Conservation (phyloP, 1,140 invertebrate species). For the Drosophila ohnishii region DNA sequence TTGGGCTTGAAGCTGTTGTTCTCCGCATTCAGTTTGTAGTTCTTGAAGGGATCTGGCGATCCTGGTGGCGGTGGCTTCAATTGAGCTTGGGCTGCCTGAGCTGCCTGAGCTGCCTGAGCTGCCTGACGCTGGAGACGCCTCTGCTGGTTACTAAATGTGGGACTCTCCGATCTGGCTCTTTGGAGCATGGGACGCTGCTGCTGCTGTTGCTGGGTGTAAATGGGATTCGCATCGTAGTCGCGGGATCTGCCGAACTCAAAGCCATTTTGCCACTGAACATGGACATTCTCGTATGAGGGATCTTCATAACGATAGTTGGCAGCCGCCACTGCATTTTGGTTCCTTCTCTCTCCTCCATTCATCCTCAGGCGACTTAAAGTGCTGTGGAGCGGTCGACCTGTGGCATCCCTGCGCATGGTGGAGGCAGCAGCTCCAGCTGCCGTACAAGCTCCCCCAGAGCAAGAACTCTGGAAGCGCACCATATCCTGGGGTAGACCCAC, state of each 20-base stretch:
- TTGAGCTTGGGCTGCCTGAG: conserved; percentile 45
- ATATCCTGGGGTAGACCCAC: conserved; percentile 70
- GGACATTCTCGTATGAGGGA: conserved; percentile 81
- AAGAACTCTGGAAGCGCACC: conserved; percentile 73
- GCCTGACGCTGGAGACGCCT: conserved; percentile 62
- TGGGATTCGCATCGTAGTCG: conserved; percentile 68
- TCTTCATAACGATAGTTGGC: conserved; percentile 70
- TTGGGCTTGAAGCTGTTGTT: conserved; percentile 81
- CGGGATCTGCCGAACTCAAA: conserved; percentile 80
- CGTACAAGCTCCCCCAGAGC: conserved; percentile 21
- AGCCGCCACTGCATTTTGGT: conserved; percentile 34
- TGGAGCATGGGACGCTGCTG: conserved; percentile 67
- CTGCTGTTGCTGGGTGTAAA: conserved; percentile 22
- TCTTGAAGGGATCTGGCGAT: conserved; percentile 72
- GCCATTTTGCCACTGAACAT: conserved; percentile 82
- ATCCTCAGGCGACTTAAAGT: conserved; percentile 68
- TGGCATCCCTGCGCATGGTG: conserved; percentile 40
- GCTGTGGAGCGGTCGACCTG: conserved; percentile 66
- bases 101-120: conserved; percentile 29
- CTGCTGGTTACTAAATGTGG: conserved; percentile 77
- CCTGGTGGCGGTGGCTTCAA: conserved; percentile 30
- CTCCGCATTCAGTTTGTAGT: conserved; percentile 75
- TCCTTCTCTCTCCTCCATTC: conserved; percentile 45
- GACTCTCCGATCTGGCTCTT: conserved; percentile 77
- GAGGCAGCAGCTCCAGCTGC: conserved; percentile 16